phyloP scores from a whole-genome alignment of 1,140 invertebrate genomes.

The Drosophila subpulchrella region DNA sequence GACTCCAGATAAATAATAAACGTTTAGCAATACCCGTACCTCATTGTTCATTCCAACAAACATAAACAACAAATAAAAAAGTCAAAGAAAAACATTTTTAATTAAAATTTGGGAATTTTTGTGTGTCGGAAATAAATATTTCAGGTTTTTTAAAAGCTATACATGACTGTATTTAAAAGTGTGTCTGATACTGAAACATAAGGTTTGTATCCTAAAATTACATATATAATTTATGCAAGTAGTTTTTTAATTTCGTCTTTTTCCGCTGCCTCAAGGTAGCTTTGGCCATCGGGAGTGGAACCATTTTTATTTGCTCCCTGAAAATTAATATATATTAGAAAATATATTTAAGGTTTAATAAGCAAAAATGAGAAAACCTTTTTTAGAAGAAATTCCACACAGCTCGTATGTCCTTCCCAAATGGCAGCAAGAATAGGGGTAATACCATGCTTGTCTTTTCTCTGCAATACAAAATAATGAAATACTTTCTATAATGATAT shows the following conservation, averaged over 20 bases:
- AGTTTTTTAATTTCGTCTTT: constrained; percentile 91
- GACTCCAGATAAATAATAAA: neutral
- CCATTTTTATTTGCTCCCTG: constrained; percentile 92
- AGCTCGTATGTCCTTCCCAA: constrained; percentile 97
- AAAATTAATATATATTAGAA: neutral
- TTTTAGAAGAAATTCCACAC: constrained; percentile 94
- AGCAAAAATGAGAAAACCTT: constrained; percentile 84
- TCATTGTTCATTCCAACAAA: neutral
- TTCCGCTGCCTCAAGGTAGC: constrained; percentile 95
- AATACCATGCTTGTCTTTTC: constrained; percentile 96
- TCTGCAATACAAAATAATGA: constrained; percentile 39
- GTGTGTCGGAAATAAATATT: constrained; percentile 6
- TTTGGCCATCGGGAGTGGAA: constrained; percentile 93
- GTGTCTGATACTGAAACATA: constrained; percentile 36
- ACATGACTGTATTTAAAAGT: constrained; percentile 36
- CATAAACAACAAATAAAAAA: no score
- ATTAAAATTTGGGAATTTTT: neutral
- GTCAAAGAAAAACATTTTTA: no score
- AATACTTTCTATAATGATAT: neutral
- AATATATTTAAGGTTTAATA: neutral
- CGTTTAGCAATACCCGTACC: neutral
- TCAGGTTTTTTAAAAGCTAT: constrained; percentile 28
- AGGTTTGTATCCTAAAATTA: constrained; percentile 30
- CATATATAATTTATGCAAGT: constrained; percentile 35
- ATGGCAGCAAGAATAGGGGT: constrained; percentile 96